Conservation (phyloP, 2,113 vertebrate species). For the Apaloderma vittatum region DNA sequence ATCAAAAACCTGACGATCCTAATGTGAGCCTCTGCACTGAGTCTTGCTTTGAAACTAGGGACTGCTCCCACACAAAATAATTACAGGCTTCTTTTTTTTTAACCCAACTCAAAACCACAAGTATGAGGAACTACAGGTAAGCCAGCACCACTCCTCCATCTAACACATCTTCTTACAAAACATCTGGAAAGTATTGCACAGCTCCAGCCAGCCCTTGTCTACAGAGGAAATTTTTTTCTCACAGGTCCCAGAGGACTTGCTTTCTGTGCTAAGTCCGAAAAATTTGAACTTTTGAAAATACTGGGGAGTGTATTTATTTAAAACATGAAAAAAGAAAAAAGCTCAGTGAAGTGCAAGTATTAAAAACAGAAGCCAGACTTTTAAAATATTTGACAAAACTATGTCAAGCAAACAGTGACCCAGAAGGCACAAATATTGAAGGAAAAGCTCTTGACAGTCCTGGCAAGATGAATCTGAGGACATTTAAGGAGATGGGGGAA, state of each 20-base stretch:
- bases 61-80: not conserved
- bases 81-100: not conserved
- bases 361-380: not conserved
- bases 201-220: not conserved
- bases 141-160: not conserved
- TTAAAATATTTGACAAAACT: not conserved
- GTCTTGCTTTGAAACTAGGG: not conserved
- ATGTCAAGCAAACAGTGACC: not conserved
- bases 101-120: not conserved
- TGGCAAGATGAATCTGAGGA: not conserved
- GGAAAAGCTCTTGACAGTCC: not conserved
- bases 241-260: not conserved
- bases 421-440: not conserved
- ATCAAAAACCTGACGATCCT: accelerated
- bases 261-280: not conserved
- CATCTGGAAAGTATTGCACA: not conserved
- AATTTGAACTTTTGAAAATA: not conserved
- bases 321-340: not conserved
- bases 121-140: not conserved
- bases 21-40: not conserved
- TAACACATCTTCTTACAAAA: not conserved
- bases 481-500: not conserved
- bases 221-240: not conserved
- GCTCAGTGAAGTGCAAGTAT: not conserved
- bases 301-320: not conserved